Percentiles rank a stretch among this genome's conserved stretches.
These are phyloP conservation scores for Pseudopipra pipra DNA, from an alignment of 2,113 vertebrate genomes.

Conservation along the genomic window DNA sequence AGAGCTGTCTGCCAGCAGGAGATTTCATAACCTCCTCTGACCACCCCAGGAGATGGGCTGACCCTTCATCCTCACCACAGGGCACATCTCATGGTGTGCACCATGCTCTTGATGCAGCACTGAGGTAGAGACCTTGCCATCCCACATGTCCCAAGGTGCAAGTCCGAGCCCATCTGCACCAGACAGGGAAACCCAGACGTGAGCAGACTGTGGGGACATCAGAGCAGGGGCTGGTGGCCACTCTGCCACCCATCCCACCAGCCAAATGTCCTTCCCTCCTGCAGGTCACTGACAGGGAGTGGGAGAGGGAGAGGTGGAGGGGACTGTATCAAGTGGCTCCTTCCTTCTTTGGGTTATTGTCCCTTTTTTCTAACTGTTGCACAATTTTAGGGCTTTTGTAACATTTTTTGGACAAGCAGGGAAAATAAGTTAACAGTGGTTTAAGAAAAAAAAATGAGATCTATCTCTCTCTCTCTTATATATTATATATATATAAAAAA, in stretches of 20 bases:
- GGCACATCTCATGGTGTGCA: not conserved
- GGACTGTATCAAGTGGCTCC: not conserved
- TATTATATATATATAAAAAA: slow-evolving; percentile 46
- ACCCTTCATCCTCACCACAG: not conserved
- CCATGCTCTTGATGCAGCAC: not conserved
- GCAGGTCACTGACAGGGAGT: not conserved
- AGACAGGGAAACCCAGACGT: not conserved
- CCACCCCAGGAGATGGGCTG: not conserved
- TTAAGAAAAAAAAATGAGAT: slow-evolving; percentile 44
- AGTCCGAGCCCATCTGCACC: not conserved
- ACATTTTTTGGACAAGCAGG: slow-evolving; percentile 62
- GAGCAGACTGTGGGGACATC: not conserved
- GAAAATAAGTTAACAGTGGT: slow-evolving; percentile 53
- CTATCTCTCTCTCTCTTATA: slow-evolving; percentile 36
- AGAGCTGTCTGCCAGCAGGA: not conserved
- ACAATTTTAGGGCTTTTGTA: slow-evolving; percentile 71
- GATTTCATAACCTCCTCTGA: not conserved
- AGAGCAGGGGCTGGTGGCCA: not conserved
- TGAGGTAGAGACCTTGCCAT: accelerated
- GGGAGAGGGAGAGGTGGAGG: not conserved
- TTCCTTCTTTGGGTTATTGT: slow-evolving; percentile 48
- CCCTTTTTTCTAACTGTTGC: slow-evolving; percentile 67
- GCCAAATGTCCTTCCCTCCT: not conserved
- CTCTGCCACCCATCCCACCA: not conserved
- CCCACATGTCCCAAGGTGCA: not conserved